Evolutionary conservation across 2,113 vertebrate species (phyloP), one percentile per base, ranked within the genome.

Genomic region (Saccopteryx leptura): DNA sequence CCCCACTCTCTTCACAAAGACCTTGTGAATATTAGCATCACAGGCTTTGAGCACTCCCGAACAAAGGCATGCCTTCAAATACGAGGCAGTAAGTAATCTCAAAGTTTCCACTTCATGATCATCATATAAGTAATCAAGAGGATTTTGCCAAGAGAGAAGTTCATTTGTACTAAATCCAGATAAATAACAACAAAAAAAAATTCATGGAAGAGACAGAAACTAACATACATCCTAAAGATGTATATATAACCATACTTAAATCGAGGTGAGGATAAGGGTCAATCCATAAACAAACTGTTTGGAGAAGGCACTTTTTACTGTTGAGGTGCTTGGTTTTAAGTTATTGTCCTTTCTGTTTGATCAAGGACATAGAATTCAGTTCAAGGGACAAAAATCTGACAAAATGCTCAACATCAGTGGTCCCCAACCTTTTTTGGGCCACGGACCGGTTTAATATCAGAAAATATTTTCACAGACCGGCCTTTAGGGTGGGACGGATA

Each of bases 51-150:
- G 84, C 19, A 56, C 92, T 94, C 66, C 68, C 76, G 61, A 95
- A 95, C 69, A 96, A 76, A 96, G 90, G 26, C n/a, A n/a, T 5
- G n/a, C 33, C 60, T 88, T 56, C 85, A 90, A 97, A 92, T n/a
- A 71, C 54, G 86, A 82, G 39, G 56, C 76, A 72, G 71, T 76
- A 95, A 93, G 80, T 54, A 65, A 90, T 72, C 75, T 46, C 8
- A 93, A 97, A 75, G 72, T 7, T 71, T 96, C 46, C 7, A 78
- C 31, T 95, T 91, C 69, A 75, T 76, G 93, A 95, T 93, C 91
- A 93, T 60, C 90, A 82, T 92, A 93, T 63, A 97, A 88, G 93
- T 89, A 86, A 95, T 92, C 80, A 93, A 48, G 69, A 91, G n/a
- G 56, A 76, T 92, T 96, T 90, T 79, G 82, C 52, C 58, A 65